phyloP scores from a whole-genome alignment of 2,113 vertebrate species.

The Hippolais icterina region DNA sequence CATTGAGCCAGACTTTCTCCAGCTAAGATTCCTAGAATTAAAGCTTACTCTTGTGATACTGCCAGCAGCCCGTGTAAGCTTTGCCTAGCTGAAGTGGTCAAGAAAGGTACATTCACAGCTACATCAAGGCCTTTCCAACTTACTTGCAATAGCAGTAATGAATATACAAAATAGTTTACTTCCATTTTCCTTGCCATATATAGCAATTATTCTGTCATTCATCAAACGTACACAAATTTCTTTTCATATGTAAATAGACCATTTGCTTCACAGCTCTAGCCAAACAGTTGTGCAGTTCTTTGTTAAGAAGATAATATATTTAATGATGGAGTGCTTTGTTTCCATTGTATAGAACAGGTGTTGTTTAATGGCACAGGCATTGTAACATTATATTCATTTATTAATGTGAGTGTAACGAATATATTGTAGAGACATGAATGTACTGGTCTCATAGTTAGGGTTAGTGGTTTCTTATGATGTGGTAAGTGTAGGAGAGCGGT shows the following conservation, averaged over 20 bases:
- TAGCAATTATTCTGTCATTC: slow-evolving; percentile 16
- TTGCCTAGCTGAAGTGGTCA: background rate
- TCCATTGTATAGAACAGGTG: slow-evolving; percentile 34
- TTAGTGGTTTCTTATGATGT: slow-evolving; percentile 34
- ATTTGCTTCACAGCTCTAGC: slow-evolving; percentile 46
- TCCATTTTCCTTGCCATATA: background rate
- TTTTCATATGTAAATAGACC: slow-evolving; percentile 49
- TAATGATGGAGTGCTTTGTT: slow-evolving; percentile 1
- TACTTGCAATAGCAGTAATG: slow-evolving; percentile 6
- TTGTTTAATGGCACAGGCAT: background rate
- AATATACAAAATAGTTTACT: background rate
- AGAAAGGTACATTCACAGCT: background rate
- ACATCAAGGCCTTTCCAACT: background rate
- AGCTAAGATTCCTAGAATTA: background rate
- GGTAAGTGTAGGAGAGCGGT: background rate
- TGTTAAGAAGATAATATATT: slow-evolving; percentile 36
- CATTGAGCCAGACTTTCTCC: background rate
- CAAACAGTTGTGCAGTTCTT: slow-evolving; percentile 48
- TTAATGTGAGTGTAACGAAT: background rate
- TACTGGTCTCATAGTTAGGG: background rate
- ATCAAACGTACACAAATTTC: slow-evolving; percentile 10
- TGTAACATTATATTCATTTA: slow-evolving; percentile 24
- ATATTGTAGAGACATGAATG: slow-evolving; percentile 2
- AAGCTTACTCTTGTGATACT: background rate
- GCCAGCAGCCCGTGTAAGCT: background rate